A percentile compares a stretch with the other conserved stretches of the same genome.
phyloP scores from a whole-genome alignment of 2,888 invertebrate genomes.

The Latrodectus hesperus region DNA sequence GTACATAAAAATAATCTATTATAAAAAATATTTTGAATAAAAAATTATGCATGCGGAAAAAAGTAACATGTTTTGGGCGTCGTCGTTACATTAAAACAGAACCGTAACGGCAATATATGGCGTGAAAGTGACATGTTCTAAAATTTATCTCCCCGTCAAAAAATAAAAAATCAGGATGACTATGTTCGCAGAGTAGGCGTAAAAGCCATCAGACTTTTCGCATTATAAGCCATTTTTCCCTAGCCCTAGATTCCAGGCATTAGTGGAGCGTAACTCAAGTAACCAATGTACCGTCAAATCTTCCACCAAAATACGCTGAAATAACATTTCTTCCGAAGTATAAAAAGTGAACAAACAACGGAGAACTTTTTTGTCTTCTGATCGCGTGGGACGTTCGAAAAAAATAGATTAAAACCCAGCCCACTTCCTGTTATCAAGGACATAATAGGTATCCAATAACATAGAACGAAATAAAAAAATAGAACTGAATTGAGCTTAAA shows the following conservation, averaged over 20 bases:
- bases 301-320: neutral
- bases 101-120: too few relatives aligned
- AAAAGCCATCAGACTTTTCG: too few relatives aligned
- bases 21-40: too few relatives aligned
- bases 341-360: conserved; percentile 5
- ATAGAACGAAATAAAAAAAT: neutral
- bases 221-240: too few relatives aligned
- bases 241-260: neutral
- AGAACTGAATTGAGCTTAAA: neutral
- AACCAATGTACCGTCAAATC: neutral
- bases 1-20: too few relatives aligned
- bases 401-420: conserved; percentile 1
- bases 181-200: too few relatives aligned
- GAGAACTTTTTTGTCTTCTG: neutral
- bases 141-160: too few relatives aligned
- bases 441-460: neutral
- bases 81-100: too few relatives aligned
- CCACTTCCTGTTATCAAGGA: conserved; percentile 2
- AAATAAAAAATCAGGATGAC: too few relatives aligned
- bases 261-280: neutral
- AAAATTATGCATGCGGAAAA: too few relatives aligned
- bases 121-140: too few relatives aligned
- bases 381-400: neutral
- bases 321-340: neutral
- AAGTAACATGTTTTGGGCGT: too few relatives aligned